These are phyloP conservation scores for Boleophthalmus pectinirostris DNA, from an alignment of 2,113 vertebrate species.

Conservation along the genomic window DNA sequence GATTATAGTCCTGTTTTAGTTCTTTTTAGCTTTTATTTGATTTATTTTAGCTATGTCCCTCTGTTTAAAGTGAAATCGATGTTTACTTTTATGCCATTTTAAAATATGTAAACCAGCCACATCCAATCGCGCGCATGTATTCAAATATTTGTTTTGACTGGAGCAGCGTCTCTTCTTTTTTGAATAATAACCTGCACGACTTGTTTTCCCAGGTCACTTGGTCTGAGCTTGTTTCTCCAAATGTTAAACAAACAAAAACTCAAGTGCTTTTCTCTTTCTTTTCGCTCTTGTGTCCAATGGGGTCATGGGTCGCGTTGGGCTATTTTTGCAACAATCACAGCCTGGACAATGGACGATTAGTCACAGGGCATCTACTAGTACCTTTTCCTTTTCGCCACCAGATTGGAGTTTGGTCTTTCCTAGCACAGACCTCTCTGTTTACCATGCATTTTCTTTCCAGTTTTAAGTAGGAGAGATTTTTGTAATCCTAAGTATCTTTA, in stretches of 20 bases:
- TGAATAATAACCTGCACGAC: constrained; percentile 24
- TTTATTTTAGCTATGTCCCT: background rate
- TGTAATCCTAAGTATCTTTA: too few species aligned
- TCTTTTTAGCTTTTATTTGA: background rate
- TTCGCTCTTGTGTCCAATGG: background rate
- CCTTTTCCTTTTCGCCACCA: background rate
- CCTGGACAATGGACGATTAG: background rate
- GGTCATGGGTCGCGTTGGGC: background rate
- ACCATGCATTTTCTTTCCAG: background rate
- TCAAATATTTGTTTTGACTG: background rate
- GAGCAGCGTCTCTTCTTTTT: background rate
- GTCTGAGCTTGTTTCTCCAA: background rate
- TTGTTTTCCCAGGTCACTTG: constrained; percentile 6
- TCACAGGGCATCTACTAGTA: background rate
- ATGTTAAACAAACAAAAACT: background rate
- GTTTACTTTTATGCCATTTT: background rate
- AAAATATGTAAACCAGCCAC: background rate
- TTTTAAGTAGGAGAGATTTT: background rate
- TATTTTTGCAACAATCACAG: background rate
- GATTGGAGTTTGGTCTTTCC: background rate
- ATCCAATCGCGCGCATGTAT: background rate
- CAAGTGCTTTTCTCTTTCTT: background rate
- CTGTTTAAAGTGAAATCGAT: background rate
- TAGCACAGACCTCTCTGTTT: background rate
- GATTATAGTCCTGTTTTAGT: background rate